Conservation (phyloP, 1,140 invertebrate genomes). For the Drosophila eugracilis region DNA sequence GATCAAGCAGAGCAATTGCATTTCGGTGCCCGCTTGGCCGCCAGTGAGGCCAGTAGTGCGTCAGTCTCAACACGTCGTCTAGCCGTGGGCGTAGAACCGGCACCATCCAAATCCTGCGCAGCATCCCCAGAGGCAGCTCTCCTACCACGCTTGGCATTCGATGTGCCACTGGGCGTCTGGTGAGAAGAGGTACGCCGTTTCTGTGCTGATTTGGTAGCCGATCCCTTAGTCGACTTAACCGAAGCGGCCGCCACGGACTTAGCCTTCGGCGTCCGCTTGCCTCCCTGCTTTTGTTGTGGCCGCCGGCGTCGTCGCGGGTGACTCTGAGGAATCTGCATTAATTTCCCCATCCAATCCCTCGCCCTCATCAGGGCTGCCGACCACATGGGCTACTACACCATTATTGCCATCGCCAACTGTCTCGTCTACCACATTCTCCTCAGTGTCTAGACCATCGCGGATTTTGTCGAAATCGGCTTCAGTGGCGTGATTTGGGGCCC, state of each 20-base stretch:
- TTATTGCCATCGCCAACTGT: slow-evolving; percentile 52
- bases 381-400: slow-evolving; percentile 67
- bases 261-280: slow-evolving; percentile 72
- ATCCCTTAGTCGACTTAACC: slow-evolving; percentile 55
- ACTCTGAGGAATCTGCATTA: slow-evolving; percentile 47
- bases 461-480: slow-evolving; percentile 90
- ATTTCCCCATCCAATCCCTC: slow-evolving; percentile 43
- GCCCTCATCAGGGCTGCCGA: slow-evolving; percentile 68
- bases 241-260: slow-evolving; percentile 66
- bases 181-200: slow-evolving; percentile 71
- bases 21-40: slow-evolving; percentile 72
- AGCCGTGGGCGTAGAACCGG: slow-evolving; percentile 51
- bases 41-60: slow-evolving; percentile 50
- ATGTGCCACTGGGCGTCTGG: slow-evolving; percentile 51
- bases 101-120: slow-evolving; percentile 19
- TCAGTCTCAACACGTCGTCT: slow-evolving; percentile 61
- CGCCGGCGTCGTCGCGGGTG: slow-evolving; percentile 51
- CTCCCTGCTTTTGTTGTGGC: slow-evolving; percentile 43
- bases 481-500: slow-evolving; percentile 70
- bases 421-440: slow-evolving; percentile 85
- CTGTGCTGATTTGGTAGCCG: slow-evolving; percentile 67
- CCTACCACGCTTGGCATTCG: slow-evolving; percentile 49
- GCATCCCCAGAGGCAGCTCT: slow-evolving; percentile 52
- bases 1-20: slow-evolving; percentile 77
- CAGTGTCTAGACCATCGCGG: slow-evolving; percentile 85